Evolutionary conservation across 53 echinoderm and acorn worm genomes (phyloP), one percentile per base, ranked within the genome.

Genomic region (Temnopleurus reevesii): DNA sequence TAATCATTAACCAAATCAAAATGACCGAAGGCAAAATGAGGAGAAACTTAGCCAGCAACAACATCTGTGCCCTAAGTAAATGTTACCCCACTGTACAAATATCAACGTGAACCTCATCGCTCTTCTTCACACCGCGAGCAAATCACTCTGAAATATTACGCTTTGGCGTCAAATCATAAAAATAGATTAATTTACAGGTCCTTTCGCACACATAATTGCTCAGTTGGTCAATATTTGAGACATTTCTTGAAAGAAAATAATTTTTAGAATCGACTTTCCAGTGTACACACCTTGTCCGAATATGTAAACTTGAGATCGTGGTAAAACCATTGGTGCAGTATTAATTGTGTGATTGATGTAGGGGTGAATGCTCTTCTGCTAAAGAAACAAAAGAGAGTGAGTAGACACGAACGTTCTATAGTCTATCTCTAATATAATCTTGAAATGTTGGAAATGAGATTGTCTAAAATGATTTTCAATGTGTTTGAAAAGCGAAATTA

Each of bases 61-160:
- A 71, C 71, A 71, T 71, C 71, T 71, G 71, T 71, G 71, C 71
- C 8, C 71, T 71, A 27, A n/a, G 71, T 21, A 71, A 71, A 71
- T 71, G 71, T 71, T 71, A 71, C 71, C 71, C 2, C 41, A 71
- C 71, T 71, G 71, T 71, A 5, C 71, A 71, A 71, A 71, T 71
- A 71, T 71, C 71, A 71, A 6, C n/a, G n/a, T n/a, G 36, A n/a
- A n/a, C 41, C n/a, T 0, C 7, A 38, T 38, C 38, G n/a, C n/a
- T n/a, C 41, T 71, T 41, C 71, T 41, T 41, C 2, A 71, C 41
- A 8, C 23, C 3, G 10, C 49, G 1, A 15, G 36, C 71, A 71
- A 71, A 71, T 71, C 71, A 71, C 71, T 41, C 36, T 24, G 35
- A 4, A 34, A 65, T 12, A 71, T 15, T 13, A 9, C 71, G 10